Base-by-base conservation (phyloP, 2,797 vertebrate genomes). In the Schizopygopsis malacanthus region DNA sequence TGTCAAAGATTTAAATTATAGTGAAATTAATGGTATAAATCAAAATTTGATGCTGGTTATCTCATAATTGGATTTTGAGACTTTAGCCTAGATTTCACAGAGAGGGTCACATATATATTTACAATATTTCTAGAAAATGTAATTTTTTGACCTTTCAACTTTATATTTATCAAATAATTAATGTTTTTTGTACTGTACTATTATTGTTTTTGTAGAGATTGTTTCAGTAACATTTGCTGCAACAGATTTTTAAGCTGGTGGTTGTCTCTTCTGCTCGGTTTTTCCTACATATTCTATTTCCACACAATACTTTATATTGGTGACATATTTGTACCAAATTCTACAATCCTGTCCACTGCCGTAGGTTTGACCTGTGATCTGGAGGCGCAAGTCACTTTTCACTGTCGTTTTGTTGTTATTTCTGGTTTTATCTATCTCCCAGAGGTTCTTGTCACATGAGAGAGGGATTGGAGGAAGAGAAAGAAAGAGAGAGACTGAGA, bases 381-480 rank as follows among this genome's bases (percentile, higher is more conserved):
- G 7, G 20, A 71, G 61, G n/a, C 25, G 1, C 16, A 67, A 82
- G 37, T 75, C 45, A 70, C 73, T 61, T 59, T 79, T 45, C 77
- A 61, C 18, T 56, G 63, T 71, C 10, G 13, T 39, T 41, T 84
- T 71, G 11, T 45, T 81, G 63, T 85, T 79, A 70, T 85, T 79
- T 85, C 28, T 43, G 75, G 50, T 47, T 85, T 59, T 15, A 71
- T 85, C 28, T 20, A 28, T 69, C 20, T 85, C 52, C 39, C 28
- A 70, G 8, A 16, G 20, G 41, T 67, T 79, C 52, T 47, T 79
- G 77, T 72, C 76, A 79, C 63, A 33, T 0, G 9, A 63, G 78
- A 80, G 43, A 63, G 54, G 52, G 41, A 43, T 52, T 83, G 54
- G 59, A 43, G n/a, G 37, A 82, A 59, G 37, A 59, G 67, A 59